These are phyloP conservation scores for Caenorhabditis doughertyi DNA, from an alignment of 2,888 invertebrate species.

Conservation along the genomic window DNA sequence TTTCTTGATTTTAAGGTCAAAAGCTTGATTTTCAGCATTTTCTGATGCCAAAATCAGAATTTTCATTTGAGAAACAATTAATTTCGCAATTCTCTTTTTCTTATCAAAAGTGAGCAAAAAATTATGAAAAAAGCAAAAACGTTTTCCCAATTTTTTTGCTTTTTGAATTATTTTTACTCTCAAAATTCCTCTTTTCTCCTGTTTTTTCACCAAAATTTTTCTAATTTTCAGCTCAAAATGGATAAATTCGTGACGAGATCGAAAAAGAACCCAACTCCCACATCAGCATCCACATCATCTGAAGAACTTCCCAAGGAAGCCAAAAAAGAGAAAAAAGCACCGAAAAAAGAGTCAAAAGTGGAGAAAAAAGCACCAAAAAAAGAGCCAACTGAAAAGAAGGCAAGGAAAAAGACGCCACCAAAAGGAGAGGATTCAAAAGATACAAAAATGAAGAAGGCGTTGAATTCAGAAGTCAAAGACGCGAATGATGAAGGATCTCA, in stretches of 20 bases:
- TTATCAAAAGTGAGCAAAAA: no score
- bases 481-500: not conserved
- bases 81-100: no score
- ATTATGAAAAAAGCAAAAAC: no score
- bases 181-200: not conserved
- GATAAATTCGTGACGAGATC: not conserved
- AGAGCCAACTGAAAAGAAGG: not conserved
- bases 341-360: not conserved
- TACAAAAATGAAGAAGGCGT: not conserved
- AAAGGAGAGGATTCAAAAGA: no score
- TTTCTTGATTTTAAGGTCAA: no score
- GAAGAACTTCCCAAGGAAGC: not conserved
- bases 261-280: not conserved
- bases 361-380: slow-evolving; percentile 4
- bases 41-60: no score
- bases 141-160: not conserved
- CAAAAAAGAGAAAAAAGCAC: slow-evolving; percentile 3
- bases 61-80: no score
- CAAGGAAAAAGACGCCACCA: not conserved
- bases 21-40: no score
- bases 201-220: not conserved
- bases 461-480: not conserved
- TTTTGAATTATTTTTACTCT: no score
- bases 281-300: not conserved
- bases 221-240: slow-evolving; percentile 22